A percentile compares a stretch with the other conserved stretches of the same genome.
Conservation (phyloP, 2,113 vertebrate genomes). For the Oplegnathus fasciatus region DNA sequence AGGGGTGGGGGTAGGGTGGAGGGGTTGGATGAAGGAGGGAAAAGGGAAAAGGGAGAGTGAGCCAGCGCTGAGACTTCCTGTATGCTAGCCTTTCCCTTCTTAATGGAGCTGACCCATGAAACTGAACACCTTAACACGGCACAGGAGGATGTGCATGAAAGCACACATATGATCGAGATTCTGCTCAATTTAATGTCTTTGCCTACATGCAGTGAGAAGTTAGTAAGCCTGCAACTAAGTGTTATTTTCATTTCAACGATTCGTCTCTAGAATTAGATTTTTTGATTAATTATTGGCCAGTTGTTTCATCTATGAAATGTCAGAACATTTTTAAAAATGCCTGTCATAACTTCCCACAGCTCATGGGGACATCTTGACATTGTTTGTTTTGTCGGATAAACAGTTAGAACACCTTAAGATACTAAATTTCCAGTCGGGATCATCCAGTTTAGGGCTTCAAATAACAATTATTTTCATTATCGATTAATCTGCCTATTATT, state of each 20-base stretch:
- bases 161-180: slow-evolving; percentile 6
- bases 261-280: neutral
- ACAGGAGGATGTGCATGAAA: slow-evolving; percentile 34
- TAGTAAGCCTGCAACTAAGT: neutral
- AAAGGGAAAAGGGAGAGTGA: slow-evolving; percentile 30
- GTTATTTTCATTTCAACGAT: neutral
- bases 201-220: neutral
- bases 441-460: neutral
- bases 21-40: neutral
- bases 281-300: neutral
- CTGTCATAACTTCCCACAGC: neutral
- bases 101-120: slow-evolving; percentile 82
- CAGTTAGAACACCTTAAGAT: neutral
- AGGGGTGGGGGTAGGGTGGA: neutral
- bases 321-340: too few relatives aligned
- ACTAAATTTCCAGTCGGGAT: neutral
- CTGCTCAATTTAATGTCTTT: slow-evolving; percentile 5
- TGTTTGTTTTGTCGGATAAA: neutral
- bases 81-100: slow-evolving; percentile 66
- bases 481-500: neutral
- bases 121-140: slow-evolving; percentile 75
- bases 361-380: neutral
- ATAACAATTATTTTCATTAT: neutral
- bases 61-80: slow-evolving; percentile 73
- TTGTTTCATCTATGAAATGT: neutral